Percentiles rank a stretch among this genome's conserved stretches.
Conservation (phyloP, 2,113 vertebrate genomes). For the Clarias macrocephalus region DNA sequence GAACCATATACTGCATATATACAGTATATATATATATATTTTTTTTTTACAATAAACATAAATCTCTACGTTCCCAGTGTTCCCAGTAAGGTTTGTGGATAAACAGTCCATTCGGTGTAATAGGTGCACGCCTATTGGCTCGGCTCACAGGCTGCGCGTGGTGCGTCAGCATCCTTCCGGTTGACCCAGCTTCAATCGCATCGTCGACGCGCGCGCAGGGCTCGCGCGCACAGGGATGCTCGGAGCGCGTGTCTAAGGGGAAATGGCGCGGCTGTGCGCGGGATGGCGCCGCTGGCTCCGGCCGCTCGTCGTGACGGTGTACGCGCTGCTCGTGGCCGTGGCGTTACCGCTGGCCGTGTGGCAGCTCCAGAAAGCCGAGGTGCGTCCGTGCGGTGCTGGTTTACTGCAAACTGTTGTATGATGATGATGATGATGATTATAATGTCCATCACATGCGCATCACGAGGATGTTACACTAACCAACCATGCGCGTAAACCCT, state of each 20-base stretch:
- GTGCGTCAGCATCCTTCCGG: constrained; percentile 41
- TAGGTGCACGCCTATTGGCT: not conserved
- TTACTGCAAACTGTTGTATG: not conserved
- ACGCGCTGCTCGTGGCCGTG: constrained; percentile 82
- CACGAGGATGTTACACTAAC: not conserved
- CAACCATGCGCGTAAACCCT: not conserved
- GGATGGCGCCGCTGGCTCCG: constrained; percentile 95
- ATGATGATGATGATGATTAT: not conserved
- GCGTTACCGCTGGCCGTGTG: constrained; percentile 86
- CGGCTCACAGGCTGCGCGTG: not conserved
- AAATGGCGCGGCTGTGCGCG: constrained; percentile 90
- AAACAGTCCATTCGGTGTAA: not conserved
- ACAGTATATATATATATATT: too few relatives aligned
- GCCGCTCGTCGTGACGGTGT: constrained; percentile 84
- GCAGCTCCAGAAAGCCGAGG: constrained; percentile 89
- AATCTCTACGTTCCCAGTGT: too few relatives aligned
- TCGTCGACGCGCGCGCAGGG: not conserved
- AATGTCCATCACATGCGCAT: not conserved
- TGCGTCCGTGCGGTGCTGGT: constrained; percentile 50
- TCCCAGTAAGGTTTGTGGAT: not conserved
- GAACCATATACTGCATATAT: too few relatives aligned
- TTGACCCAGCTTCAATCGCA: not conserved
- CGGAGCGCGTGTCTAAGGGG: not conserved
- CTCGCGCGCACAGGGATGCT: constrained; percentile 2
- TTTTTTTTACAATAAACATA: too few relatives aligned